Evolutionary conservation across 2,113 vertebrate genomes (phyloP).

Genomic region (Spizaetus ornatus): DNA sequence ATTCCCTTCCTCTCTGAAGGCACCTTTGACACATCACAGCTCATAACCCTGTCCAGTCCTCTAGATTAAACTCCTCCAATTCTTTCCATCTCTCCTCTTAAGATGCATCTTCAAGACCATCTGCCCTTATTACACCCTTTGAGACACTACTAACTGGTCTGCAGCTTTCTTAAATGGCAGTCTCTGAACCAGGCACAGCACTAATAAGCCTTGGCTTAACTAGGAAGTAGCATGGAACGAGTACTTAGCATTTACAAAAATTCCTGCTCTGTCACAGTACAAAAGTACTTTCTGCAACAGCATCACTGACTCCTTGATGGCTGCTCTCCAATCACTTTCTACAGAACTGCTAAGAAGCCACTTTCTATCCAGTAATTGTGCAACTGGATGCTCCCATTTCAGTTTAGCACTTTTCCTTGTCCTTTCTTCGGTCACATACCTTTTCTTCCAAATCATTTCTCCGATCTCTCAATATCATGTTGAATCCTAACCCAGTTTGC

Average conservation of each 20-base stretch:
- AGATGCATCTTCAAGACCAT: background rate
- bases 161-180: background rate
- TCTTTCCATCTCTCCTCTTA: background rate
- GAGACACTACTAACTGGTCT: background rate
- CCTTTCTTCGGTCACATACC: fast-evolving
- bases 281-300: background rate
- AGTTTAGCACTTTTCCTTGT: background rate
- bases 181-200: background rate
- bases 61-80: background rate
- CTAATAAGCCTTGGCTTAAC: background rate
- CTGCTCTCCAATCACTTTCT: background rate
- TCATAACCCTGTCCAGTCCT: fast-evolving
- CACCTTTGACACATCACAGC: background rate
- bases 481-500: background rate
- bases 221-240: background rate
- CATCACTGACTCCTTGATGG: background rate
- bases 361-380: background rate
- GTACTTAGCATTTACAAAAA: background rate
- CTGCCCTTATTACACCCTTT: background rate
- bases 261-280: background rate
- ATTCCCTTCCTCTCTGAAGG: background rate
- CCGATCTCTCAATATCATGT: fast-evolving
- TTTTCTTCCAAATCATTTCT: fast-evolving
- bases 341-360: background rate
- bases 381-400: background rate